A percentile compares a stretch with the other conserved stretches of the same genome.
Conservation (phyloP, 1,140 invertebrate species). For the Agrypnia vestita region DNA sequence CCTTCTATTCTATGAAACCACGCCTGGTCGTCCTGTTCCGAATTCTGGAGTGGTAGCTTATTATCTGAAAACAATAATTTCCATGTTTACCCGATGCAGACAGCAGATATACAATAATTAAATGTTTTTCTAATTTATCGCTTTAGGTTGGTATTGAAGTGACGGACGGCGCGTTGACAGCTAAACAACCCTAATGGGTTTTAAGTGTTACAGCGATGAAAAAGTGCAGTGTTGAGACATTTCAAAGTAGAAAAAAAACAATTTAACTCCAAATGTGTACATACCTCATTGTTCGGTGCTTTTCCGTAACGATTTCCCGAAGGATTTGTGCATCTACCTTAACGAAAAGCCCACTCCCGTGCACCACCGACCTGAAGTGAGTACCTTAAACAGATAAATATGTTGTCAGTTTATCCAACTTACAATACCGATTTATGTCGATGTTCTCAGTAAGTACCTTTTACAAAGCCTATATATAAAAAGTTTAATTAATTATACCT, state of each 20-base stretch:
- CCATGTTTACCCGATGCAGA: conserved; percentile 7
- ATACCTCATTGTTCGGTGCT: conserved; percentile 40
- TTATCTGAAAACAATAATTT: conserved; percentile 43
- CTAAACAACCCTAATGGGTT: conserved; percentile 14
- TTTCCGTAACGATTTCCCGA: conserved; percentile 31
- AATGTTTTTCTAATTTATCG: conserved; percentile 35
- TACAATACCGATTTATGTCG: no score
- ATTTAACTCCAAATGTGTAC: conserved; percentile 9
- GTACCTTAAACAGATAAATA: neutral
- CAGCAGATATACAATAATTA: conserved; percentile 26
- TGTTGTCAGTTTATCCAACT: conserved; percentile 26
- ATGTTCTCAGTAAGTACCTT: conserved; percentile 11
- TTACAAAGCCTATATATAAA: neutral
- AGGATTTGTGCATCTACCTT: conserved; percentile 27
- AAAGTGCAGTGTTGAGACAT: conserved; percentile 14
- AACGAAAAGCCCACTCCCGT: conserved; percentile 22
- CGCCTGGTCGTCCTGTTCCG: conserved; percentile 33
- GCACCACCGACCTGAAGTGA: conserved; percentile 26
- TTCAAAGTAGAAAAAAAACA: neutral
- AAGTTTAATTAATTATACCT: neutral
- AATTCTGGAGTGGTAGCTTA: conserved; percentile 32
- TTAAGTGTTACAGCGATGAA: neutral
- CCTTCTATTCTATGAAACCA: neutral
- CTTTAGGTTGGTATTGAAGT: conserved; percentile 35
- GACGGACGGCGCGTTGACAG: conserved; percentile 29